Evolutionary conservation across 92 coral and sea anemone genomes (phyloP), one percentile per base, ranked within the genome.

Genomic region (Porites cylindrica): DNA sequence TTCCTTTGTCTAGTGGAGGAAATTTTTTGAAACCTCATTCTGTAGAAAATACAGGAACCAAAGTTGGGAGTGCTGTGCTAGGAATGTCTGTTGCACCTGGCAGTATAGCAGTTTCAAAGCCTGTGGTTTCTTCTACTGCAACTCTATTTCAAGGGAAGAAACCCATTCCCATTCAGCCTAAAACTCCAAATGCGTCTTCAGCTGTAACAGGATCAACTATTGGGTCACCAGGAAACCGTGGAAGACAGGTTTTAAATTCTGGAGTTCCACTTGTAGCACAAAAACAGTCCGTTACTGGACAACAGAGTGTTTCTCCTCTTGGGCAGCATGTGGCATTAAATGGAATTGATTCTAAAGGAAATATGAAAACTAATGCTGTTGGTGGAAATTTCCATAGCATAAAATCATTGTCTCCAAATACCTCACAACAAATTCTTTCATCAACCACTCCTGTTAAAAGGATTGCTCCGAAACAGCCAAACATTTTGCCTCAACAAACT

Each of bases 101-200:
- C 43, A 66, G 10, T 79, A 20, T 23, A 10, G 51, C 78, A 29
- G 69, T 60, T 53, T 14, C 79, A 1, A 82, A 70, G 53, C 77
- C 86, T 53, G 68, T 53, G 75, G 86, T 71, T 23, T 70, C 86
- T 17, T 72, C 87, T 67, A 59, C 92, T 24, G 79, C 66, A 63
- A 59, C 88, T 14, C 16, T 14, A 50, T 93, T 91, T 64, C 98
- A 96, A 85, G 93, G 94, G 50, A 94, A 96, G 77, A 96, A 94
- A 60, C 96, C 98, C 14, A 93, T 94, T 29, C 94, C 97, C 51
- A 96, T 92, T 59, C 98, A 96, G 73, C 96, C 96, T 17, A 94
- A 96, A 80, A 96, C 93, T 23, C 95, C 88, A 10, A 80, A 69
- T 92, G 69, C 87, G 19, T 74, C 89, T 17, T 71, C 65, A 52